A percentile compares a stretch with the other conserved stretches of the same genome.
Evolutionary conservation across 2,113 vertebrate genomes (phyloP).

Genomic region (Ptyas mucosa): DNA sequence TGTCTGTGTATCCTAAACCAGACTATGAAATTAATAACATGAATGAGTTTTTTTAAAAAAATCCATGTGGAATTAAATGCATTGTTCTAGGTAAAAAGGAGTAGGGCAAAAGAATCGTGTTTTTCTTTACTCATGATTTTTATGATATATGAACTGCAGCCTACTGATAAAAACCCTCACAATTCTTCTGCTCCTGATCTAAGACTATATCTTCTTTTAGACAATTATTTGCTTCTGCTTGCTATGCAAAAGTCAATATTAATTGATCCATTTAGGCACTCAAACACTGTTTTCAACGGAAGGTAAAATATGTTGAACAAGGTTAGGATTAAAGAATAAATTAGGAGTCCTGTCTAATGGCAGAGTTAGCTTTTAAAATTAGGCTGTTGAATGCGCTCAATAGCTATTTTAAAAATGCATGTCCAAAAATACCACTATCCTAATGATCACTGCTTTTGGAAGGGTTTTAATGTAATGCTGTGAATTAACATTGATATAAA

Average conservation of each 20-base stretch:
- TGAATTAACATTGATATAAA: not conserved
- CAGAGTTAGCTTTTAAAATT: not conserved
- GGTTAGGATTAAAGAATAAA: slow-evolving; percentile 28
- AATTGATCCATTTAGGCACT: slow-evolving; percentile 39
- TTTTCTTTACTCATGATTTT: slow-evolving; percentile 10
- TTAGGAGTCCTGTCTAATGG: not conserved
- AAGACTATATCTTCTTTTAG: slow-evolving; percentile 50
- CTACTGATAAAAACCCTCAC: slow-evolving; percentile 48
- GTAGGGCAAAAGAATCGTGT: slow-evolving; percentile 38
- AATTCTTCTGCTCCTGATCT: slow-evolving; percentile 48
- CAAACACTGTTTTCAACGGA: slow-evolving; percentile 44
- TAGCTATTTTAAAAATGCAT: not conserved
- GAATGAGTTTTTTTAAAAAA: slow-evolving; percentile 15
- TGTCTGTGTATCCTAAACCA: slow-evolving; percentile 53
- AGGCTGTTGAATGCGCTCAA: not conserved
- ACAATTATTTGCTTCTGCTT: slow-evolving; percentile 53
- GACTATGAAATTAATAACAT: slow-evolving; percentile 16
- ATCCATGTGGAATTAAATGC: slow-evolving; percentile 46
- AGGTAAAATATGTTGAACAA: slow-evolving; percentile 29
- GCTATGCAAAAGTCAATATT: slow-evolving; percentile 60
- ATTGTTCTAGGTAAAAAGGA: slow-evolving; percentile 40
- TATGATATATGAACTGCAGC: slow-evolving; percentile 28
- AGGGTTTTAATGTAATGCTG: not conserved
- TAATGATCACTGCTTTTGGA: not conserved
- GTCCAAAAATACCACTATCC: not conserved